A percentile compares a stretch with the other conserved stretches of the same genome.
phyloP scores from a whole-genome alignment of 1,140 invertebrate genomes.

The Orius insidiosus region DNA sequence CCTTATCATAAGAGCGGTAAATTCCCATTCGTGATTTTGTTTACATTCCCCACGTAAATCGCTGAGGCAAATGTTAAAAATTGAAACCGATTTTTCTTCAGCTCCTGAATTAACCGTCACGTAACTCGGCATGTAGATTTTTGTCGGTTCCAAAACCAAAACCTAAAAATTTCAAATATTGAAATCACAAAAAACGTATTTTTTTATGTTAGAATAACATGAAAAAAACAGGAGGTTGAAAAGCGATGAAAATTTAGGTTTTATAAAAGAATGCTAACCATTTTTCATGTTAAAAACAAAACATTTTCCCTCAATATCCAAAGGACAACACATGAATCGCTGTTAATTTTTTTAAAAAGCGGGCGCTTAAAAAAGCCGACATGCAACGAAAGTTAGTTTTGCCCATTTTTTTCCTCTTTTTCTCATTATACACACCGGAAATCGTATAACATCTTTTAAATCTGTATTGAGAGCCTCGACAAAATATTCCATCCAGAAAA shows the following conservation, averaged over 20 bases:
- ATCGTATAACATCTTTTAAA: slow-evolving; percentile 62
- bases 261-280: no score
- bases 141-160: slow-evolving; percentile 81
- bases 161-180: slow-evolving; percentile 34
- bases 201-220: no score
- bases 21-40: slow-evolving; percentile 85
- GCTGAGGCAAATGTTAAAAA: slow-evolving; percentile 68
- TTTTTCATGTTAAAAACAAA: no score
- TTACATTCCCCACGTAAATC: slow-evolving; percentile 56
- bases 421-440: slow-evolving; percentile 52
- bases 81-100: slow-evolving; percentile 77
- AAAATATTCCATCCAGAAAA: slow-evolving; percentile 99
- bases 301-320: no score
- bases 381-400: no score
- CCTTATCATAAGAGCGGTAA: slow-evolving; percentile 79
- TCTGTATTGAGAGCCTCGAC: slow-evolving; percentile 74
- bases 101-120: slow-evolving; percentile 88
- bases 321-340: no score
- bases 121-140: slow-evolving; percentile 85
- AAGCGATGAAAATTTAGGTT: no score
- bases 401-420: background rate
- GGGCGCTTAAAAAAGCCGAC: no score
- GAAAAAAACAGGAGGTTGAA: no score
- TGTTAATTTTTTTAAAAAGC: no score
- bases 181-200: no score